Evolutionary conservation across 2,888 invertebrate species (phyloP).

Genomic region (Helobdella robusta): DNA sequence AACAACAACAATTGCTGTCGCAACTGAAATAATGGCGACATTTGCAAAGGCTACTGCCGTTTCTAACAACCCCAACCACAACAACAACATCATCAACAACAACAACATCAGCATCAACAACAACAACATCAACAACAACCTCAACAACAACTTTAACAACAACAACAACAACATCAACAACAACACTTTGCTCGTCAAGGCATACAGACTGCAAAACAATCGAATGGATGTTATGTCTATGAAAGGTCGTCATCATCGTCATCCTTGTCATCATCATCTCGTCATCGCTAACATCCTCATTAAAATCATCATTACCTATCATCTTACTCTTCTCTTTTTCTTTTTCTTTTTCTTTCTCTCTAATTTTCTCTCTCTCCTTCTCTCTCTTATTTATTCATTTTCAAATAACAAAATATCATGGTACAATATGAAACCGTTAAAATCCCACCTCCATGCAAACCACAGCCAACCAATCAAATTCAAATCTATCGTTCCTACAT

Average conservation of each 20-base stretch:
- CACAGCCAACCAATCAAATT: too few species aligned
- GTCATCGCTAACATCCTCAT: conserved; percentile 1
- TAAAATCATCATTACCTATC: background rate
- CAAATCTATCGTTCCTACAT: too few species aligned
- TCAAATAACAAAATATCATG: too few species aligned
- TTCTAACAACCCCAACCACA: too few species aligned
- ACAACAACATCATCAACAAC: conserved; percentile 8
- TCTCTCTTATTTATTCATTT: background rate
- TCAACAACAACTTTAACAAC: conserved; percentile 15
- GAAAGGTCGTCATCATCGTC: conserved; percentile 5
- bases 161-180: background rate
- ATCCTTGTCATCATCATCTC: background rate
- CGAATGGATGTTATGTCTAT: background rate
- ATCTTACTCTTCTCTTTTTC: background rate
- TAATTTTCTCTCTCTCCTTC: background rate
- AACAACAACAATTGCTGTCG: too few species aligned
- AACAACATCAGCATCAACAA: conserved; percentile 14
- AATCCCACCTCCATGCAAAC: too few species aligned
- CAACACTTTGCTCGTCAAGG: background rate
- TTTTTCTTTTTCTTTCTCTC: background rate
- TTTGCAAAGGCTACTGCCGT: too few species aligned
- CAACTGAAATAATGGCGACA: too few species aligned
- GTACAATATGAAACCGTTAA: too few species aligned
- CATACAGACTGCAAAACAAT: background rate
- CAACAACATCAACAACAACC: conserved; percentile 10